Evolutionary conservation across 2,113 vertebrate genomes (phyloP).

Genomic region (Microcebus lehilahytsara): DNA sequence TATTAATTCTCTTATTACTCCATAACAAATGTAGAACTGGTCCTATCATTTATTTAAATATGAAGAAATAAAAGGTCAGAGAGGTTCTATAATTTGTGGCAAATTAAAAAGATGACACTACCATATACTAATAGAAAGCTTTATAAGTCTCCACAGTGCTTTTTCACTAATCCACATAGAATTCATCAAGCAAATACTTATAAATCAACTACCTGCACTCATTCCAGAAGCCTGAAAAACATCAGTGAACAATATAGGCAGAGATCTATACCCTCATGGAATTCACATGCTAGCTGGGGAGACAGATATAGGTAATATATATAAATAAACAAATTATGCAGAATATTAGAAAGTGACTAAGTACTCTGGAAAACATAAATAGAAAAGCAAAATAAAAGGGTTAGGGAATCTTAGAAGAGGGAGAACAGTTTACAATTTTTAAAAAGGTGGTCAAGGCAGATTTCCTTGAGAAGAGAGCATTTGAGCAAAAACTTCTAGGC

Average conservation of each 20-base stretch:
- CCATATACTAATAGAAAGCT: background rate
- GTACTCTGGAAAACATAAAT: background rate
- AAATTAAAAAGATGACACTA: background rate
- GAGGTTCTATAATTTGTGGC: background rate
- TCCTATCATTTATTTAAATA: background rate
- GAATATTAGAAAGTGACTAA: background rate
- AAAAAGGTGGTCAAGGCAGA: background rate
- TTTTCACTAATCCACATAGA: background rate
- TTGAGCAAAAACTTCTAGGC: background rate
- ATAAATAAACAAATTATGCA: background rate
- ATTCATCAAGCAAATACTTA: constrained; percentile 12
- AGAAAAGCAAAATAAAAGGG: background rate
- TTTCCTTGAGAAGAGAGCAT: background rate
- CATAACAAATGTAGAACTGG: background rate
- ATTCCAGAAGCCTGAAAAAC: background rate
- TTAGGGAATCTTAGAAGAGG: background rate
- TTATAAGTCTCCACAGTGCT: background rate
- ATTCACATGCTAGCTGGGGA: background rate
- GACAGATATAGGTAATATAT: background rate
- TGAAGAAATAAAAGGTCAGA: background rate
- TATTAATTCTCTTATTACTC: background rate
- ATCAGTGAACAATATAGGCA: background rate
- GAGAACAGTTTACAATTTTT: background rate
- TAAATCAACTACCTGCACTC: background rate
- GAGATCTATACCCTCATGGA: background rate